phyloP scores from a whole-genome alignment of 2,797 vertebrate genomes.

The Lindbergichthys nudifrons region DNA sequence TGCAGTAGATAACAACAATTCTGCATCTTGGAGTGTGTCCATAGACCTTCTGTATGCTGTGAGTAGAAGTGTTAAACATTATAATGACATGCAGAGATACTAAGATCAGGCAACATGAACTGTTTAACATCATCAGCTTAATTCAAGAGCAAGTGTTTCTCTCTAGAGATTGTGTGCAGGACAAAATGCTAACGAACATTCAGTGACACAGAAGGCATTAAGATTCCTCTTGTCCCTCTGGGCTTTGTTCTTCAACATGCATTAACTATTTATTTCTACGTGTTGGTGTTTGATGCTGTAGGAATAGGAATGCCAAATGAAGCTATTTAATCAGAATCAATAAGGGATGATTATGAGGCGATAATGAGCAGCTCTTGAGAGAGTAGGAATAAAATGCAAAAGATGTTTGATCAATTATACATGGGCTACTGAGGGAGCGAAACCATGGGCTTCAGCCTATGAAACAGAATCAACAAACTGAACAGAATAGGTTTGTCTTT shows the following conservation, averaged over 20 bases:
- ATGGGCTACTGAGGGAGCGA: slow-evolving; percentile 41
- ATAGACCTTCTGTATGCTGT: neutral
- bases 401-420: slow-evolving; percentile 53
- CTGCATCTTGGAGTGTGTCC: neutral
- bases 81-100: slow-evolving; percentile 8
- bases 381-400: slow-evolving; percentile 36
- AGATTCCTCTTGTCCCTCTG: slow-evolving; percentile 9
- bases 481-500: slow-evolving; percentile 13
- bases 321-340: slow-evolving; percentile 63
- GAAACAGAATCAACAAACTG: slow-evolving; percentile 26
- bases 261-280: slow-evolving; percentile 59
- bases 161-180: neutral
- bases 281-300: slow-evolving; percentile 27
- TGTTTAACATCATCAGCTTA: slow-evolving; percentile 3
- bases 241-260: slow-evolving; percentile 32
- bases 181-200: slow-evolving; percentile 32
- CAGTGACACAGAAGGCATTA: slow-evolving; percentile 9
- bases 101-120: neutral
- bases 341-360: slow-evolving; percentile 50
- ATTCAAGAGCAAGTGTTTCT: slow-evolving; percentile 7
- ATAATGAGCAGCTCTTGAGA: slow-evolving; percentile 41
- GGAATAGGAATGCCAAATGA: slow-evolving; percentile 51
- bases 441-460: slow-evolving; percentile 24
- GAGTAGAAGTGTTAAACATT: slow-evolving; percentile 11
- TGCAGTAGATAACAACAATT: neutral